Conservation (phyloP, 1,140 invertebrate species). For the Laupala kohalensis region DNA sequence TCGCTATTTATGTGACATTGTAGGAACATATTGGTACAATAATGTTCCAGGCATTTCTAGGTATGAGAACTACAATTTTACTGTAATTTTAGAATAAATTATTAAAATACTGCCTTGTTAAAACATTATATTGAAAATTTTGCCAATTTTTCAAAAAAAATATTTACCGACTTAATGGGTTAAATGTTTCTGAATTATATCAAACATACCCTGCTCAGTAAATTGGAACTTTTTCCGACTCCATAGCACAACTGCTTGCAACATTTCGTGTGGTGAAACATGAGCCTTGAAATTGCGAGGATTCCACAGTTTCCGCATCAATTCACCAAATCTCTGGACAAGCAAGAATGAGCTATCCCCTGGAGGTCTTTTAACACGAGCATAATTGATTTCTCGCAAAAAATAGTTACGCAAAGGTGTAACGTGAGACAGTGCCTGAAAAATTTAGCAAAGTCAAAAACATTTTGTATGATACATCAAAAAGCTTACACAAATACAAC, state of each 20-base stretch:
- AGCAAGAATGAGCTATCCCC: slow-evolving; percentile 85
- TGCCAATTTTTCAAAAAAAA: no score
- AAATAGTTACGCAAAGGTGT: slow-evolving; percentile 90
- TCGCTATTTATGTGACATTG: no score
- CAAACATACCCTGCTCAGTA: slow-evolving; percentile 92
- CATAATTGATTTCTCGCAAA: slow-evolving; percentile 84
- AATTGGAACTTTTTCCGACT: slow-evolving; percentile 98
- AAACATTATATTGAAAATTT: no score
- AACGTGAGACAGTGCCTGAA: slow-evolving; percentile 84
- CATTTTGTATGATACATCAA: background rate
- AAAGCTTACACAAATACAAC: background rate
- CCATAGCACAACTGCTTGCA: slow-evolving; percentile 97
- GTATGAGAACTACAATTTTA: no score
- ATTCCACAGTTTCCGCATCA: slow-evolving; percentile 98
- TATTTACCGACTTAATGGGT: no score
- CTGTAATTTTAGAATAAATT: no score
- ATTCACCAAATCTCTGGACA: slow-evolving; percentile 92
- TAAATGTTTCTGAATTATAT: no score
- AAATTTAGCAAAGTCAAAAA: slow-evolving; percentile 18
- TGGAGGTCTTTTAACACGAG: slow-evolving; percentile 73
- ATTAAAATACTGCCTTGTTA: no score
- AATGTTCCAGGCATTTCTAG: no score
- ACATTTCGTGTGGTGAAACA: slow-evolving; percentile 99
- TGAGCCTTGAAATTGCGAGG: slow-evolving; percentile 98
- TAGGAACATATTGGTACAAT: no score